Conservation (phyloP, 2,113 vertebrate species). For the Ictidomys tridecemlineatus region DNA sequence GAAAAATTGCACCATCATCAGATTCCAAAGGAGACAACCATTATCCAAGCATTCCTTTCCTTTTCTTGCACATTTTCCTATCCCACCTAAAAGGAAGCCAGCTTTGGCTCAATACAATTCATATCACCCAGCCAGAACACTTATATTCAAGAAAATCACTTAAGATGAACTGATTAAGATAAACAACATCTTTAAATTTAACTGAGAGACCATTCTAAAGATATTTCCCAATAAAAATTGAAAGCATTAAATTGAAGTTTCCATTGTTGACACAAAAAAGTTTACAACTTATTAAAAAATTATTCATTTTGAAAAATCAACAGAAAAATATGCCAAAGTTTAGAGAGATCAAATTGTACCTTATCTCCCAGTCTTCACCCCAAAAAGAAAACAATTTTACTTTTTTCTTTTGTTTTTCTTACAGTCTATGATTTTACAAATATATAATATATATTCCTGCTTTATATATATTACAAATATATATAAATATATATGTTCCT, state of each 20-base stretch:
- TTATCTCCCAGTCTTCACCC: background rate
- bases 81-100: background rate
- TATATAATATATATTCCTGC: background rate
- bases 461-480: too few species aligned
- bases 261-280: conserved; percentile 33
- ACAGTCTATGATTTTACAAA: background rate
- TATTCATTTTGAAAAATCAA: conserved; percentile 17
- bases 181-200: conserved; percentile 16
- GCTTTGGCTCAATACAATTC: background rate
- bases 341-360: conserved; percentile 14
- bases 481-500: background rate
- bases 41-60: background rate
- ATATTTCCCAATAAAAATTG: conserved; percentile 10
- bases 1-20: background rate
- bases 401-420: background rate
- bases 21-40: background rate
- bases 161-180: conserved; percentile 18
- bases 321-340: background rate
- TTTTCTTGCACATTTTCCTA: background rate
- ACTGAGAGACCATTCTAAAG: background rate
- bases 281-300: background rate
- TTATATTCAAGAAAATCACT: background rate
- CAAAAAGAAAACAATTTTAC: background rate
- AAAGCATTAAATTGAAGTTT: background rate
- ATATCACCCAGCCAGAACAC: conserved; percentile 12